These are phyloP conservation scores for Nothobranchius furzeri DNA, from an alignment of 2,113 vertebrate species.

Conservation along the genomic window DNA sequence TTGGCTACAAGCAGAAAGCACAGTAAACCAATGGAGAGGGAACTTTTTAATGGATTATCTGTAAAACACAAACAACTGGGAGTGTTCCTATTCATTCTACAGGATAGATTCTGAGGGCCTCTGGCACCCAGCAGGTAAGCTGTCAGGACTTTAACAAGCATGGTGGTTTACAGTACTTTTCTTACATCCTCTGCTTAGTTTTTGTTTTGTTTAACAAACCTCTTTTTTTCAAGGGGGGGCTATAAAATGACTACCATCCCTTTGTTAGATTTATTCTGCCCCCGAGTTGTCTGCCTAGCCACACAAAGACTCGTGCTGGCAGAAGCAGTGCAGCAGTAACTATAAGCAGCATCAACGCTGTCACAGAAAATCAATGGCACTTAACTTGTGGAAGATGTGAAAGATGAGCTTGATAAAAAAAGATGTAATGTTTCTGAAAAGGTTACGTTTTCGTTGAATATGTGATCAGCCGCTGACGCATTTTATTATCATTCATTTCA, in stretches of 20 bases:
- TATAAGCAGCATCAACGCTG: constrained; percentile 42
- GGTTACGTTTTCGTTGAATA: constrained; percentile 47
- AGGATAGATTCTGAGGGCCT: constrained; percentile 60
- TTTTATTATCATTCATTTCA: constrained; percentile 13
- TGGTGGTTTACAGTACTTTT: constrained; percentile 64
- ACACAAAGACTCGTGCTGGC: constrained; percentile 46
- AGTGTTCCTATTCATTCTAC: constrained; percentile 69
- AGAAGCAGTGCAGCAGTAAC: constrained; percentile 29
- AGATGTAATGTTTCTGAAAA: constrained; percentile 44
- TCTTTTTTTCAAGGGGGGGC: constrained; percentile 12
- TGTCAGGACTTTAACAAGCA: constrained; percentile 73
- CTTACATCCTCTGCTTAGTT: constrained; percentile 45
- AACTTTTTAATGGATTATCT: constrained; percentile 78
- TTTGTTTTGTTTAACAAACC: constrained; percentile 6
- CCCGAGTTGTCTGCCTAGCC: constrained; percentile 32
- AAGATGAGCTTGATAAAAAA: constrained; percentile 52
- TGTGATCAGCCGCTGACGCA: constrained; percentile 22
- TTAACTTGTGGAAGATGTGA: constrained; percentile 49
- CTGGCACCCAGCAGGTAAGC: constrained; percentile 61
- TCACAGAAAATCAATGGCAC: constrained; percentile 56
- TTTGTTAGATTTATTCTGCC: constrained; percentile 49
- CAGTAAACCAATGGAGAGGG: constrained; percentile 72
- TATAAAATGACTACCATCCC: constrained; percentile 58
- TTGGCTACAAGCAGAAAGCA: constrained; percentile 64
- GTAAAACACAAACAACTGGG: constrained; percentile 74